Conservation (phyloP, 2,113 vertebrate genomes). For the Etheostoma cragini region DNA sequence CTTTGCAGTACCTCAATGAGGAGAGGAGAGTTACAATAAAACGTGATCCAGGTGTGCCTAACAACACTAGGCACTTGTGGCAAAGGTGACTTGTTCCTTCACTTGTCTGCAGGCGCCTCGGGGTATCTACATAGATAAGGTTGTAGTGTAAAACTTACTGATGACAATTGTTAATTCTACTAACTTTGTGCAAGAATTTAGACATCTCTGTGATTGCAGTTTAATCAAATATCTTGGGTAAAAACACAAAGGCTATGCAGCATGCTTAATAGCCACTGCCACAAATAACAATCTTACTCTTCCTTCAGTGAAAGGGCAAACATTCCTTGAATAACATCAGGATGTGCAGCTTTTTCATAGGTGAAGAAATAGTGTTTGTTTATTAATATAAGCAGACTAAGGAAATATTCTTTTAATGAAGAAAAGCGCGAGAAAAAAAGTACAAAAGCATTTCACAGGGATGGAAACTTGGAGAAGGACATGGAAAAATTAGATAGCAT, state of each 20-base stretch:
- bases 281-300: constrained; percentile 34
- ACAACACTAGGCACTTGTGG: not conserved
- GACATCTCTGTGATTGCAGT: constrained; percentile 12
- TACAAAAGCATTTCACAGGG: not conserved
- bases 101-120: not conserved
- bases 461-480: constrained; percentile 60
- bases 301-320: constrained; percentile 20
- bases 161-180: not conserved
- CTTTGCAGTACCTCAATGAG: constrained; percentile 6
- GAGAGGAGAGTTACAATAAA: constrained; percentile 13
- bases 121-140: not conserved
- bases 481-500: constrained; percentile 61
- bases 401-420: not conserved
- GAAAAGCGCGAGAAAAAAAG: not conserved
- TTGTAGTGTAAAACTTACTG: not conserved
- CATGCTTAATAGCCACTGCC: constrained; percentile 29
- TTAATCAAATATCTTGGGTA: constrained; percentile 10
- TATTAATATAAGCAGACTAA: not conserved
- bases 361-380: not conserved
- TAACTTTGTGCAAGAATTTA: not conserved
- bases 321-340: constrained; percentile 15
- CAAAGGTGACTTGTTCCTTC: not conserved
- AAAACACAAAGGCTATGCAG: constrained; percentile 5
- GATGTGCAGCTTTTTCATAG: constrained; percentile 12
- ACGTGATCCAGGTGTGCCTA: not conserved